These are phyloP conservation scores for Bombus waltoni DNA, from an alignment of 1,140 invertebrate genomes.

Conservation along the genomic window DNA sequence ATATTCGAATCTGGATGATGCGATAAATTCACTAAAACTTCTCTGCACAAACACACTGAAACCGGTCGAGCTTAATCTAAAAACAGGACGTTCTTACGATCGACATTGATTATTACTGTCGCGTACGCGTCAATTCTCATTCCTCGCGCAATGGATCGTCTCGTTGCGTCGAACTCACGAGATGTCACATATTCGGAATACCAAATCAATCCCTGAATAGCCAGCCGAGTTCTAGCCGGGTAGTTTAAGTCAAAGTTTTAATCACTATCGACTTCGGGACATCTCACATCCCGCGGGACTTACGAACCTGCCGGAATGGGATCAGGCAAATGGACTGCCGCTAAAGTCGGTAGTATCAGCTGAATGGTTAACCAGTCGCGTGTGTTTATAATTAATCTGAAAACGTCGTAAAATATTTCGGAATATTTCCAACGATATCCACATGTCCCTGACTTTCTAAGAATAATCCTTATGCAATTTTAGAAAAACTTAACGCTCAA, in stretches of 20 bases:
- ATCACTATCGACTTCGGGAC: constrained; percentile 77
- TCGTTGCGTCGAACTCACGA: constrained; percentile 59
- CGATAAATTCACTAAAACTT: background rate
- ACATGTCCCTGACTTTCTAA: no score
- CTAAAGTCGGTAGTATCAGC: constrained; percentile 53
- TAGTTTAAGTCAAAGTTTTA: constrained; percentile 78
- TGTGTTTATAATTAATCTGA: constrained; percentile 57
- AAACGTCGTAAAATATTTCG: background rate
- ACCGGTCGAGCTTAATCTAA: background rate
- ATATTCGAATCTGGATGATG: background rate
- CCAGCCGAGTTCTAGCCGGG: constrained; percentile 66
- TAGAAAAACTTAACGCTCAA: background rate
- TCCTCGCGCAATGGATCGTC: constrained; percentile 59
- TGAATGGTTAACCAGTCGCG: constrained; percentile 42
- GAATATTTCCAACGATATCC: no score
- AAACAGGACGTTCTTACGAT: constrained; percentile 9
- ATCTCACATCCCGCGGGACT: constrained; percentile 70
- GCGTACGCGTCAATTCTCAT: constrained; percentile 61
- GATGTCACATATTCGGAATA: constrained; percentile 72
- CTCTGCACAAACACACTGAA: no score
- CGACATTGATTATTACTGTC: constrained; percentile 57
- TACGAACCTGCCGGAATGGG: constrained; percentile 63
- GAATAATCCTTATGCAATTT: background rate
- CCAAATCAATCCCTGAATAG: constrained; percentile 72
- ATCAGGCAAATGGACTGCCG: constrained; percentile 67